Evolutionary conservation across 2,888 invertebrate genomes (phyloP), one percentile per base, ranked within the genome.

Genomic region (Cactoblastis cactorum): DNA sequence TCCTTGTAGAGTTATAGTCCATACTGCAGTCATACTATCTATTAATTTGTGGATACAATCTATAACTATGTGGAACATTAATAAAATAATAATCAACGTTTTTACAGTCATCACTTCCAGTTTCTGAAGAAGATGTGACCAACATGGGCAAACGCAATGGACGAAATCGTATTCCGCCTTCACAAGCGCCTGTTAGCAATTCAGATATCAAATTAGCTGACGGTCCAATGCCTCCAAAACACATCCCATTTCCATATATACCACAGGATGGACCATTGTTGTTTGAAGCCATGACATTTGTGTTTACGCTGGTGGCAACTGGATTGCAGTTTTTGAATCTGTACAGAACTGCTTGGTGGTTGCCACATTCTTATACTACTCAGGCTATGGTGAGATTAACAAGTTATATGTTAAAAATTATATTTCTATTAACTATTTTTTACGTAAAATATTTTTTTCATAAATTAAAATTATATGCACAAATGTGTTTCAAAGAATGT

Each of bases 261-360:
- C 94, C 96, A 0, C 91, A 93, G 22, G 95, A 96, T 63, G 94
- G 95, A 46, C 95, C 96, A 61, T 77, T 98, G 45, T 88, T 94
- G 48, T 98, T 97, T 86, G 98, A 98, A 82, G 85, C 93, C 1
- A 92, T 97, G 69, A 94, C 97, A 74, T 95, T 97, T 76, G 81
- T 94, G 9, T 96, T 96, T 74, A 94, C 95, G 0, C 80, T 95
- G 19, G 91, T 95, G 38, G 94, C 95, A 0, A 93, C 96, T 17
- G 94, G 94, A 50, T 91, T 98, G 51, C 99, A 99, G 84, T 97
- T 98, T 74, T 91, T 99, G 37, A 97, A 99, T 86, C 91, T 99
- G 33, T 99, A 99, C 74, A 93, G 97, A 62, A 98, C 97, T 1
- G 95, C 97, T 11, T 99, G 98, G 98, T 99, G 99, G 99, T 81